These are phyloP conservation scores for Rhinogobius similis DNA, from an alignment of 2,113 vertebrate genomes.

Conservation along the genomic window DNA sequence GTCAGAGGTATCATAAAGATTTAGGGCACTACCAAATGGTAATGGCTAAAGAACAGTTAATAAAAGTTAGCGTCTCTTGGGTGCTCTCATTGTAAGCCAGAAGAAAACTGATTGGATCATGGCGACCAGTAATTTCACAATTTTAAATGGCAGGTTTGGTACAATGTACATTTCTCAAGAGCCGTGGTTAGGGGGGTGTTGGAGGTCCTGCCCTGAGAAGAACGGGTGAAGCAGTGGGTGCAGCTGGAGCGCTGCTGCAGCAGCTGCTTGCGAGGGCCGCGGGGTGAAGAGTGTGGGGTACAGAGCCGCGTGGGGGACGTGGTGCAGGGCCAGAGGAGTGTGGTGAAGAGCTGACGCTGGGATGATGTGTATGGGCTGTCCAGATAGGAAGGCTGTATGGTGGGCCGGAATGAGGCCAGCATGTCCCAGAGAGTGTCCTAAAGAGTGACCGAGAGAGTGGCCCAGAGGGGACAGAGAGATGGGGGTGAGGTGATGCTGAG, in stretches of 20 bases:
- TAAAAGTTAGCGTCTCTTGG: constrained; percentile 48
- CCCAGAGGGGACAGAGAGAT: constrained; percentile 92
- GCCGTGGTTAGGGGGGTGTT: constrained; percentile 95
- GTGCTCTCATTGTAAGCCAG: constrained; percentile 28
- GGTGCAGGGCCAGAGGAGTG: constrained; percentile 91
- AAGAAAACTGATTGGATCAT: constrained; percentile 8
- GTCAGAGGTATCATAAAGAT: constrained; percentile 30
- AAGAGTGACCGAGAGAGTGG: constrained; percentile 76
- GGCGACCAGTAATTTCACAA: constrained; percentile 17
- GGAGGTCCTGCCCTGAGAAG: constrained; percentile 99
- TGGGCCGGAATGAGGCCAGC: constrained; percentile 89
- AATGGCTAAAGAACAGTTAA: constrained; percentile 27
- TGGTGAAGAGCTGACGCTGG: constrained; percentile 95
- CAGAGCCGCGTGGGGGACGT: constrained; percentile 88
- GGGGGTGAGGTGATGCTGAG: constrained; percentile 93
- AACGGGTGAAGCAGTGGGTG: constrained; percentile 97
- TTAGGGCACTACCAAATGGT: constrained; percentile 19
- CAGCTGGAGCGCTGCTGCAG: constrained; percentile 91
- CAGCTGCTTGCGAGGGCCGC: constrained; percentile 81
- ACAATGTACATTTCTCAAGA: constrained; percentile 79
- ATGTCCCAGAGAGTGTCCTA: constrained; percentile 85
- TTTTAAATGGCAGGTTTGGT: constrained; percentile 11
- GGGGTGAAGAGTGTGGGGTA: constrained; percentile 93
- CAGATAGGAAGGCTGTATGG: constrained; percentile 90
- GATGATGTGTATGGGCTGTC: constrained; percentile 98